Evolutionary conservation across 2,888 invertebrate species (phyloP).

Genomic region (Noctua comes): DNA sequence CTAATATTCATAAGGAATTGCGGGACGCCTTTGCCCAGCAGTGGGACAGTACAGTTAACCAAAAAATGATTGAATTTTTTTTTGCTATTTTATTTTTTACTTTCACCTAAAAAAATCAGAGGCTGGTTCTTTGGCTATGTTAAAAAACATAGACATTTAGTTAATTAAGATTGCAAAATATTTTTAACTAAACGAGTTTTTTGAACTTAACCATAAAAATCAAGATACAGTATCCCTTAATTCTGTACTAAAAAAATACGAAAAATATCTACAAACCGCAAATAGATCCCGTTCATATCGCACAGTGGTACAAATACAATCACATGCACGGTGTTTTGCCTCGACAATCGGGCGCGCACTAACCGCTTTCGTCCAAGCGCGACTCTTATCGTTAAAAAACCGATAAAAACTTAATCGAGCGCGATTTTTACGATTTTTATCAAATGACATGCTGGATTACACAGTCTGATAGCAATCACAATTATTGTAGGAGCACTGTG

Average conservation of each 20-base stretch:
- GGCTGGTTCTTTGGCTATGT: neutral
- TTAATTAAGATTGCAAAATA: neutral
- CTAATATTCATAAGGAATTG: neutral
- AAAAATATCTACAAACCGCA: conserved; percentile 57
- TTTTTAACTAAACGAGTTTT: neutral
- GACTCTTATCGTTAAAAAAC: conserved; percentile 70
- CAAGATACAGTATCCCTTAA: neutral
- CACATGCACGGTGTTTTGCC: conserved; percentile 59
- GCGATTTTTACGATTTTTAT: conserved; percentile 89
- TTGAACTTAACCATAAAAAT: neutral
- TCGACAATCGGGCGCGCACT: conserved; percentile 67
- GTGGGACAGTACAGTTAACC: neutral
- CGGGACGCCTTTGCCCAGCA: neutral
- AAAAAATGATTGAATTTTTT: neutral
- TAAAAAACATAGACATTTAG: neutral
- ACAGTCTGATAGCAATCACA: conserved; percentile 85
- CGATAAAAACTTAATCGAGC: conserved; percentile 82
- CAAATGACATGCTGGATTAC: conserved; percentile 89
- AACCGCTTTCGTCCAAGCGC: conserved; percentile 67
- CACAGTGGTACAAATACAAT: conserved; percentile 45
- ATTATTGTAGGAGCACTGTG: conserved; percentile 76
- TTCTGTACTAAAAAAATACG: conserved; percentile 22
- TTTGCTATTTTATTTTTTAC: neutral
- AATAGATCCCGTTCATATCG: conserved; percentile 43
- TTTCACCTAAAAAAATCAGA: neutral